Conservation (phyloP, 2,888 invertebrate species). For the Disparrhopalites patrizii region DNA sequence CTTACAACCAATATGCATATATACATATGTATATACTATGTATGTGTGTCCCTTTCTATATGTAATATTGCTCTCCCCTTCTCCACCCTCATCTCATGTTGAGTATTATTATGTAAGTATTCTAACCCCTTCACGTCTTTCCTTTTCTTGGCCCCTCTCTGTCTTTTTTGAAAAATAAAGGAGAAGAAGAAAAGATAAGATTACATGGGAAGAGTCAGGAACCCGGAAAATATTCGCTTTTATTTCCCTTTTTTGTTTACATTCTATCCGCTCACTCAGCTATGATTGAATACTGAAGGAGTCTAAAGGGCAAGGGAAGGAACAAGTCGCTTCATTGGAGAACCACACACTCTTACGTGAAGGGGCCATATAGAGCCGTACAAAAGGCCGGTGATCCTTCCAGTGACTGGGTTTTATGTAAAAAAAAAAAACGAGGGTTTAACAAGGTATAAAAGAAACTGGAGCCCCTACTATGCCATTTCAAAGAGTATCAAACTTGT, state of each 20-base stretch:
- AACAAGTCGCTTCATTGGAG: neutral
- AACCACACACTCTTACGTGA: too few species aligned
- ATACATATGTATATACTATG: too few species aligned
- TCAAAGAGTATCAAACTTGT: too few species aligned
- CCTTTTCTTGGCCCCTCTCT: neutral
- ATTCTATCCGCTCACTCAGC: slow-evolving; percentile 19
- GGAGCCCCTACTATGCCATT: too few species aligned
- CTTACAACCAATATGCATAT: neutral
- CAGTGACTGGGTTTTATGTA: too few species aligned
- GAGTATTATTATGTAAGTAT: neutral
- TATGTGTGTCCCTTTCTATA: too few species aligned
- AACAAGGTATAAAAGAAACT: too few species aligned
- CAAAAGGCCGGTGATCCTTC: too few species aligned
- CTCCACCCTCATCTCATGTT: neutral
- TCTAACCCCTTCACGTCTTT: neutral
- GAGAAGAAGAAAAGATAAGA: slow-evolving; percentile 12
- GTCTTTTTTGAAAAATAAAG: too few species aligned
- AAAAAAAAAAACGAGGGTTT: too few species aligned
- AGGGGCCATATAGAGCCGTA: too few species aligned
- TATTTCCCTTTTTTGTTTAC: slow-evolving; percentile 6
- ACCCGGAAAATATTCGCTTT: slow-evolving; percentile 30
- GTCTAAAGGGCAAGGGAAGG: slow-evolving; percentile 5
- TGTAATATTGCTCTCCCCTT: neutral
- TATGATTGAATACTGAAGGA: slow-evolving; percentile 8
- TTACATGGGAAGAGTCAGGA: slow-evolving; percentile 23